phyloP scores from a whole-genome alignment of 1,140 invertebrate genomes.

The Drosophila jambulina region DNA sequence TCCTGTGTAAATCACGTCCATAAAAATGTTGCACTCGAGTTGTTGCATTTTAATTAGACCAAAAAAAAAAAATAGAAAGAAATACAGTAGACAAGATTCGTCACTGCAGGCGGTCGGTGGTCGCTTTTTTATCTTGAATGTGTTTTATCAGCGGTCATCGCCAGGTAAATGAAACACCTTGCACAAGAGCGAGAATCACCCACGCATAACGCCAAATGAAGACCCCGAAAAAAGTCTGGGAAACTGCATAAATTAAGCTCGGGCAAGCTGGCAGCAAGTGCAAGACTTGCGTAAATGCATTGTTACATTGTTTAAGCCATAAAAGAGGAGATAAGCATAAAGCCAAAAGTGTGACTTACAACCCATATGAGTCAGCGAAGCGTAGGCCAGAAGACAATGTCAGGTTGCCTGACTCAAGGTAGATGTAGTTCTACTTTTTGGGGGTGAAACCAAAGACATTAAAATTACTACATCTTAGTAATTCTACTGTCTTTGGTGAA shows the following conservation, averaged over 20 bases:
- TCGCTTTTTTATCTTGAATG: slow-evolving; percentile 14
- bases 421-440: not conserved
- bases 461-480: too few relatives aligned
- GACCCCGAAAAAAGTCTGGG: slow-evolving; percentile 45
- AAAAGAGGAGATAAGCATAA: not conserved
- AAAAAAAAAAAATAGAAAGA: slow-evolving; percentile 6
- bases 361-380: slow-evolving; percentile 63
- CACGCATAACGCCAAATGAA: slow-evolving; percentile 57
- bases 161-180: slow-evolving; percentile 47
- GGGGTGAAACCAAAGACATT: slow-evolving; percentile 16
- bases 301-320: slow-evolving; percentile 34
- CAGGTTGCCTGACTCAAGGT: not conserved
- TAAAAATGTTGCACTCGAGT: slow-evolving; percentile 69
- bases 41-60: slow-evolving; percentile 66
- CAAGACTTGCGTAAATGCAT: slow-evolving; percentile 45
- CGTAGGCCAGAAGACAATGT: slow-evolving; percentile 42
- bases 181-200: slow-evolving; percentile 49
- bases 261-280: slow-evolving; percentile 16
- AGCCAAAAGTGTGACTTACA: slow-evolving; percentile 67
- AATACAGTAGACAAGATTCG: not conserved
- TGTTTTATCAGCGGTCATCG: slow-evolving; percentile 54
- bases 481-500: too few relatives aligned
- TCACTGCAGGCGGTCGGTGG: slow-evolving; percentile 33
- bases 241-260: slow-evolving; percentile 73
- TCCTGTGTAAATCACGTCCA: slow-evolving; percentile 64